Percentiles rank a stretch among this genome's conserved stretches.
Conservation (phyloP, 1,140 invertebrate genomes). For the Neodiprion virginianus region DNA sequence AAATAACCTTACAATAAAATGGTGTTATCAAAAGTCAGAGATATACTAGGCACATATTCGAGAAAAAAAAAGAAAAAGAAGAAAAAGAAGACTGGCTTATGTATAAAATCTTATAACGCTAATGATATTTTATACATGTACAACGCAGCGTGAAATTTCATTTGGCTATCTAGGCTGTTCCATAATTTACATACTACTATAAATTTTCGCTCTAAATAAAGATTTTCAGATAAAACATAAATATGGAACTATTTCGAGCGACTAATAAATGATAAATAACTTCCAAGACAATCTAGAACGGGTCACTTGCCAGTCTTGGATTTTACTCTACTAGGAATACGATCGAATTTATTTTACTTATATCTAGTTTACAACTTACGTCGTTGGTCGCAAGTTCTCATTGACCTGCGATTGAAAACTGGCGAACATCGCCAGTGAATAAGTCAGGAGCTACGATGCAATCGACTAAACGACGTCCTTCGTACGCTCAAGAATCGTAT, state of each 20-base stretch:
- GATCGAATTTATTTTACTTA: not conserved
- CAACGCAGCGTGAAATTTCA: constrained; percentile 1
- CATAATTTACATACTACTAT: not conserved
- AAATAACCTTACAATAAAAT: not conserved
- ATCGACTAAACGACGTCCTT: not conserved
- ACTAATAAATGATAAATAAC: not conserved
- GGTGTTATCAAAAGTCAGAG: not conserved
- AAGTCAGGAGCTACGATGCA: not conserved
- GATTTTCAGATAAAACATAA: not conserved
- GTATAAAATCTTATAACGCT: not conserved
- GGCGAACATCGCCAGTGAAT: no score
- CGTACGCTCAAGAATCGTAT: not conserved
- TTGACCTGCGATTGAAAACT: no score
- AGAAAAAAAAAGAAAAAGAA: not conserved
- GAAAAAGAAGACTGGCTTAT: not conserved
- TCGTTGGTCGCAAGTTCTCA: not conserved
- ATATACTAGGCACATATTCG: not conserved
- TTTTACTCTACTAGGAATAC: constrained; percentile 1
- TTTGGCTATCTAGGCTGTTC: constrained; percentile 7
- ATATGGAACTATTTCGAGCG: constrained; percentile 2
- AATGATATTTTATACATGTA: not conserved
- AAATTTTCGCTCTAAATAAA: not conserved
- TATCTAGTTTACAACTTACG: constrained; percentile 1
- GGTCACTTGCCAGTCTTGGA: not conserved
- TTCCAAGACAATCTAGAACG: not conserved